Conservation (phyloP, 2,888 invertebrate genomes). For the Isoperla grammatica region DNA sequence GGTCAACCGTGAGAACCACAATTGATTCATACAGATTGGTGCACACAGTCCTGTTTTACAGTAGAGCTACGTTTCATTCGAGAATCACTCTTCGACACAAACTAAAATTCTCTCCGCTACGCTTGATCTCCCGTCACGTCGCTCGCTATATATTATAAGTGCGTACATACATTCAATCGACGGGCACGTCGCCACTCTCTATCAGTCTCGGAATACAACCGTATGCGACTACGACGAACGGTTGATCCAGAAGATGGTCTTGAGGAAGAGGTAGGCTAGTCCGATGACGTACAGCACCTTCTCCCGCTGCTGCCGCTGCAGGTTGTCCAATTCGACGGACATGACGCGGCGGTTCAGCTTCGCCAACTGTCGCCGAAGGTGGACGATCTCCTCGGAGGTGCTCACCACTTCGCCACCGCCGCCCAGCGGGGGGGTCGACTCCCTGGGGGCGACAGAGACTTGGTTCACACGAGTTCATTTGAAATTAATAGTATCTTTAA, state of each 20-base stretch:
- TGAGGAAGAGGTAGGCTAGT: slow-evolving; percentile 78
- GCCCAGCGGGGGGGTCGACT: slow-evolving; percentile 25
- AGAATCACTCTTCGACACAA: too few relatives aligned
- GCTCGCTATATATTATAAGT: too few relatives aligned
- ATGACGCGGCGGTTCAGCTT: slow-evolving; percentile 82
- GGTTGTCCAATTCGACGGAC: slow-evolving; percentile 78
- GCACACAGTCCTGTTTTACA: too few relatives aligned
- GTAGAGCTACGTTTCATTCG: too few relatives aligned
- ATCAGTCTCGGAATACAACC: not conserved
- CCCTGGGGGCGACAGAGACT: slow-evolving; percentile 18
- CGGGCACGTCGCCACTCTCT: not conserved
- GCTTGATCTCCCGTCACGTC: too few relatives aligned
- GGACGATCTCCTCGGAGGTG: slow-evolving; percentile 71
- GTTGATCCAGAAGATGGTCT: slow-evolving; percentile 78
- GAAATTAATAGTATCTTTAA: slow-evolving; percentile 3
- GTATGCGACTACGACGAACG: slow-evolving; percentile 20
- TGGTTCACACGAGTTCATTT: too few relatives aligned
- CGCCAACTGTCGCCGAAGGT: slow-evolving; percentile 78
- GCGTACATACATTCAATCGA: too few relatives aligned
- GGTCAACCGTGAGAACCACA: too few relatives aligned
- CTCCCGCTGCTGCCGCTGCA: slow-evolving; percentile 79
- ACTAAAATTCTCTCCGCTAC: too few relatives aligned
- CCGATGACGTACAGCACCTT: slow-evolving; percentile 79
- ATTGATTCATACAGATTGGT: too few relatives aligned
- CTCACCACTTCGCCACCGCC: slow-evolving; percentile 58